Percentiles rank a stretch among this genome's conserved stretches.
These are phyloP conservation scores for Nephrotoma appendiculata DNA, from an alignment of 2,888 invertebrate species.

Conservation along the genomic window DNA sequence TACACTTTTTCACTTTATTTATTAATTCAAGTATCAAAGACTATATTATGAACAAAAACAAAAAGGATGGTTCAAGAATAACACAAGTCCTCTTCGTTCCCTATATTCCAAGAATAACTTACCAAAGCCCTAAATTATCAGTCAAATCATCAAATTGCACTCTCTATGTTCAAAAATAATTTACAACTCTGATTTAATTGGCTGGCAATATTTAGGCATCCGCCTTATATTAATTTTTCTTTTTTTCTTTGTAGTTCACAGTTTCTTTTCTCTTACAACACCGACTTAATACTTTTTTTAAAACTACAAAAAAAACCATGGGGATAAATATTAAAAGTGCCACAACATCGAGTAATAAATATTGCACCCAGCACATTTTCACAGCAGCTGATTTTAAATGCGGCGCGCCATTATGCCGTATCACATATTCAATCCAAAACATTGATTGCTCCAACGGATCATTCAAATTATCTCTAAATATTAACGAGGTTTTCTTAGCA, in stretches of 20 bases:
- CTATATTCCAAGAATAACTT: no score
- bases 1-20: no score
- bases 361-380: conserved; percentile 30
- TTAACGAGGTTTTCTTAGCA: conserved; percentile 32
- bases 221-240: background rate
- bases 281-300: background rate
- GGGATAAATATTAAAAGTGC: conserved; percentile 25
- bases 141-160: no score
- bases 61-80: no score
- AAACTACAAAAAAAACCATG: background rate
- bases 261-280: background rate
- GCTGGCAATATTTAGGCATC: no score
- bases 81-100: no score
- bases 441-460: conserved; percentile 41
- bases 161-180: no score
- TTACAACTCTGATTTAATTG: no score
- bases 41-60: no score
- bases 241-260: background rate
- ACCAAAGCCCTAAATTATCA: no score
- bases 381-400: conserved; percentile 30
- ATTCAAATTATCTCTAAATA: conserved; percentile 39
- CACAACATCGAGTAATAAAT: conserved; percentile 36
- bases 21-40: no score
- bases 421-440: conserved; percentile 46
- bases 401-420: conserved; percentile 29